A percentile compares a stretch with the other conserved stretches of the same genome.
These are phyloP conservation scores for Cottoperca gobio DNA, from an alignment of 2,797 vertebrate genomes.

Conservation along the genomic window DNA sequence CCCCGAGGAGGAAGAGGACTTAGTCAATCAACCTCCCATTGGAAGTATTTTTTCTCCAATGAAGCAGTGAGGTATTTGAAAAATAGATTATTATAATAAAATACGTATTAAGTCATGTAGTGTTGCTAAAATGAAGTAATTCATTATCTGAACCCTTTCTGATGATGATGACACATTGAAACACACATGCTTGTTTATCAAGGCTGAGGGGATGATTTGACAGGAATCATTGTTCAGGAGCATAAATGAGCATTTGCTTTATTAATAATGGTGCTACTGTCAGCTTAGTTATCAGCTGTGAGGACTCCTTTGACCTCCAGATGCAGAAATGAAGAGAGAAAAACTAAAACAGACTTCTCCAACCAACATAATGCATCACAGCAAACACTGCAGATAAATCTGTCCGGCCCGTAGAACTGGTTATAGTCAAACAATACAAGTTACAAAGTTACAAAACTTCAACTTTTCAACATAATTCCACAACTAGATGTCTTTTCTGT, in stretches of 20 bases:
- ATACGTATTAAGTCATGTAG: too few relatives aligned
- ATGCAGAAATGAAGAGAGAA: background rate
- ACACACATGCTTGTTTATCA: background rate
- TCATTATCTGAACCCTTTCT: background rate
- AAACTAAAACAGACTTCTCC: background rate
- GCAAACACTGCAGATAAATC: background rate
- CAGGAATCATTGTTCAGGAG: slow-evolving; percentile 8
- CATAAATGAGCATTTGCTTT: background rate
- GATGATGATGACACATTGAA: background rate
- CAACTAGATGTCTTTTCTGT: background rate
- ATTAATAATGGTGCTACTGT: background rate
- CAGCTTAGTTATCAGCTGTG: background rate
- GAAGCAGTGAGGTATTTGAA: background rate
- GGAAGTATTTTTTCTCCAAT: background rate
- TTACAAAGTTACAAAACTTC: background rate
- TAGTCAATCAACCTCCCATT: background rate
- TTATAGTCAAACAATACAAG: background rate
- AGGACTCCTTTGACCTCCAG: background rate
- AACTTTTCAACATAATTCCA: background rate
- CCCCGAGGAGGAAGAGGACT: background rate
- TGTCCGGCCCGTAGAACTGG: background rate
- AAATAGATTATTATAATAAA: background rate
- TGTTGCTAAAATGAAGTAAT: background rate
- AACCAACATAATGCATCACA: background rate
- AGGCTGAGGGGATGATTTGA: background rate